A percentile compares a stretch with the other conserved stretches of the same genome.
These are phyloP conservation scores for Mormyrus hasselquistii DNA, from an alignment of 2,797 vertebrate genomes.

Conservation along the genomic window DNA sequence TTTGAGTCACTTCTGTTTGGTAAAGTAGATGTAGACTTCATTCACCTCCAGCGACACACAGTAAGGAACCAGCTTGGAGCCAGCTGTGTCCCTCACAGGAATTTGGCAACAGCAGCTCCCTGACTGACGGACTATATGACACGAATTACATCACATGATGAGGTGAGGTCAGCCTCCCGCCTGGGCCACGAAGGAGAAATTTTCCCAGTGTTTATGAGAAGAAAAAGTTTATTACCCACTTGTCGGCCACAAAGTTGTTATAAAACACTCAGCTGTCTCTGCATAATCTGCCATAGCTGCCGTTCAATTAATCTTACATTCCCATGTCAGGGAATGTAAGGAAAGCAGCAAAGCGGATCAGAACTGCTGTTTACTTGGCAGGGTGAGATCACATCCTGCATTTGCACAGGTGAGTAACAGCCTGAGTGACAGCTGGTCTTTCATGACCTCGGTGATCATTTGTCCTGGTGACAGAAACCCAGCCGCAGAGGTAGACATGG, in stretches of 20 bases:
- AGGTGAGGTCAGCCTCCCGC: background rate
- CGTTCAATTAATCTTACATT: background rate
- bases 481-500: background rate
- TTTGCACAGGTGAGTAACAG: background rate
- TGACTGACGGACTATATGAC: background rate
- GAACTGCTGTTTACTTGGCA: background rate
- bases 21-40: background rate
- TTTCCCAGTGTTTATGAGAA: background rate
- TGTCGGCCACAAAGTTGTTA: background rate
- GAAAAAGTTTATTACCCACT: background rate
- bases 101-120: background rate
- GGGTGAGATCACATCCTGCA: background rate
- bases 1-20: background rate
- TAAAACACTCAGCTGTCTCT: background rate
- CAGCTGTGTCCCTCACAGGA: background rate
- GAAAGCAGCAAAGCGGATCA: background rate
- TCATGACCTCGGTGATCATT: background rate
- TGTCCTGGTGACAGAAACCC: background rate
- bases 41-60: background rate
- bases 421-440: background rate
- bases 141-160: background rate
- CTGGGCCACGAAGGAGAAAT: background rate
- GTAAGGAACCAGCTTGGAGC: background rate
- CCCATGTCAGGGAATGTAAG: background rate
- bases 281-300: background rate